Conservation (phyloP, 2,888 invertebrate genomes). For the Andrena fulva region DNA sequence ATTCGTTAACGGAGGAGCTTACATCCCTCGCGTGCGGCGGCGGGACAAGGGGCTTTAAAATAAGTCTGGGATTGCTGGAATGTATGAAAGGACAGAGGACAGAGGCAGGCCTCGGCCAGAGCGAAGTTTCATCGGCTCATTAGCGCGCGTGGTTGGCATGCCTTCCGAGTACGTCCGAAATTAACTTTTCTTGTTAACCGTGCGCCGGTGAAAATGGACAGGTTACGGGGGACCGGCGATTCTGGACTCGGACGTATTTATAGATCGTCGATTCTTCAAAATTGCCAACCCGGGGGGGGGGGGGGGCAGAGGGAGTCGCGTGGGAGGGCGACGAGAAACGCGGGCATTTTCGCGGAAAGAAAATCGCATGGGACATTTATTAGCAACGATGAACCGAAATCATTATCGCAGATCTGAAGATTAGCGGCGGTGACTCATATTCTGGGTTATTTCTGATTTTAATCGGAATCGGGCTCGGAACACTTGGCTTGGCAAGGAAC, state of each 20-base stretch:
- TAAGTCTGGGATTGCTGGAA: slow-evolving; percentile 28
- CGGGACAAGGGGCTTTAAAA: background rate
- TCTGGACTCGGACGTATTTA: slow-evolving; percentile 39
- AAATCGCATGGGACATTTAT: background rate
- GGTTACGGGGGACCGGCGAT: slow-evolving; percentile 31
- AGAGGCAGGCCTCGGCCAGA: background rate
- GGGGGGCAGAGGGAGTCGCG: background rate
- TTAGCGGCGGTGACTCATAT: too few species aligned
- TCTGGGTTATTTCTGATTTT: too few species aligned
- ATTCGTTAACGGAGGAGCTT: background rate
- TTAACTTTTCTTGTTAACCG: slow-evolving; percentile 56
- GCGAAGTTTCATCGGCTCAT: slow-evolving; percentile 61
- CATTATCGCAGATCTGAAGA: too few species aligned
- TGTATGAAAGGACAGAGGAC: slow-evolving; percentile 18
- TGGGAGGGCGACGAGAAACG: slow-evolving; percentile 12
- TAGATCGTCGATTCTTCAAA: slow-evolving; percentile 43
- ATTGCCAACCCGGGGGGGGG: background rate
- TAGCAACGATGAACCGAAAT: too few species aligned
- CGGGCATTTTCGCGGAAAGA: slow-evolving; percentile 12
- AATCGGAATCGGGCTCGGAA: too few species aligned
- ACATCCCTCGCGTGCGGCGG: background rate
- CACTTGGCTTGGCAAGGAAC: too few species aligned
- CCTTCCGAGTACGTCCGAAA: slow-evolving; percentile 49
- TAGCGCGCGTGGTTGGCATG: slow-evolving; percentile 57
- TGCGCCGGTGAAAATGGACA: slow-evolving; percentile 29